Evolutionary conservation across 2,797 vertebrate genomes (phyloP), one percentile per base, ranked within the genome.

Genomic region (Xerus rutilus): DNA sequence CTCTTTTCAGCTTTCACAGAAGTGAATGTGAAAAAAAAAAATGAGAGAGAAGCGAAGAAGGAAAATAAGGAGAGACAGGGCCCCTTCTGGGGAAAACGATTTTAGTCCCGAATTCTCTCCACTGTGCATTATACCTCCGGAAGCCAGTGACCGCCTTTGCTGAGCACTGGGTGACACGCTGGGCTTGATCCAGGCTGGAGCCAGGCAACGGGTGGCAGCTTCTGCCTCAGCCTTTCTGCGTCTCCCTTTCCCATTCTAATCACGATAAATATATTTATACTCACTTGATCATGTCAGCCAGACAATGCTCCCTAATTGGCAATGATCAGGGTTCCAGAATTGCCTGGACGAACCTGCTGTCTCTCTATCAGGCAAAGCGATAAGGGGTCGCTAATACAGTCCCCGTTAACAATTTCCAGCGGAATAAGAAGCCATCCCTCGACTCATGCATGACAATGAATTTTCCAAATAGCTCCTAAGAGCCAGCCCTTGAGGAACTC

Each of bases 241-340:
- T 94, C 97, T 97, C 89, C 93, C 79, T 91, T 93, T 69, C 93
- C 96, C 95, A 88, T 95, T 96, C 77, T 97, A 98, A 98, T 98
- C 98, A 98, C 32, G 91, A 98, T 93, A 98, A 98, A 98, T 98
- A 96, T 97, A 98, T 96, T 98, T 98, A 98, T 98, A 98, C 96
- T 97, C 21, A 82, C 96, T 97, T 98, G 98, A 98, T 98, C 98
- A 97, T 97, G 94, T 90, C 96, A 98, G 98, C 89, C 96, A 98
- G 98, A 98, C 95, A 98, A 98, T 97, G 85, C 3, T 73, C 87
- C 97, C 96, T 98, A 98, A 98, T 98, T 98, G 98, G 97, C 97
- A 97, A 95, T 97, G 98, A 98, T 98, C 98, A 98, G 94, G 72
- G 93, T 64, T 98, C 95, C 96, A 97, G 92, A 97, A 98, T 89